Evolutionary conservation across 2,113 vertebrate genomes (phyloP).

Genomic region (Neofelis nebulosa): DNA sequence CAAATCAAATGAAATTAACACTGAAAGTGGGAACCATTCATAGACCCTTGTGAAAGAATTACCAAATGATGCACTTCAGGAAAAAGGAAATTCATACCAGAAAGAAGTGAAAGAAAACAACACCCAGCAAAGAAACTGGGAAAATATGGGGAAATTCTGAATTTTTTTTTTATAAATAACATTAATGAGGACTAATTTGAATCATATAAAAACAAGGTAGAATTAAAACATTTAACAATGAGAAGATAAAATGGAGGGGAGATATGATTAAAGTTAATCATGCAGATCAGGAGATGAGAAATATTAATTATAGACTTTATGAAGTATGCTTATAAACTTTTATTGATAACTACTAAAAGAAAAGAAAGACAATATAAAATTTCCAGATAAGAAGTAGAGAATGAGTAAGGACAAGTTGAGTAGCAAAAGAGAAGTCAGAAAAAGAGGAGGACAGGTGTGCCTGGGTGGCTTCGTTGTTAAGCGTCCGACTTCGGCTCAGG

Average conservation of each 20-base stretch:
- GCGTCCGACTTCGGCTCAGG: no score
- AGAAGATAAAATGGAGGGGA: background rate
- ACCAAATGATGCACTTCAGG: background rate
- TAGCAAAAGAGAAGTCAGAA: conserved; percentile 1
- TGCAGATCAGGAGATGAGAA: background rate
- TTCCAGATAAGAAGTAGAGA: conserved; percentile 3
- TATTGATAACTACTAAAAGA: background rate
- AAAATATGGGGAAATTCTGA: background rate
- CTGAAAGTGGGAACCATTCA: background rate
- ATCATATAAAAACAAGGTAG: background rate
- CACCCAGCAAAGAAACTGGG: background rate
- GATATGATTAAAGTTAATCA: background rate
- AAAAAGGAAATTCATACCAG: background rate
- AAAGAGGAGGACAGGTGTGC: background rate
- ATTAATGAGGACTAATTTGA: background rate
- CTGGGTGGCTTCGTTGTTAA: no score
- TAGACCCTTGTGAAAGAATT: background rate
- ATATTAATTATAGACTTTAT: conserved; percentile 14
- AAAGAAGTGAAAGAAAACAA: background rate
- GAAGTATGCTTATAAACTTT: background rate
- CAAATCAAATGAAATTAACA: background rate
- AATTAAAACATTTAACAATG: conserved; percentile 33
- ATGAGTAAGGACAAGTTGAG: background rate
- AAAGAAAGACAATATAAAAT: conserved; percentile 4
- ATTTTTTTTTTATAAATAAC: background rate